Evolutionary conservation across 92 coral and sea anemone species (phyloP).

Genomic region (Palythoa grandis): DNA sequence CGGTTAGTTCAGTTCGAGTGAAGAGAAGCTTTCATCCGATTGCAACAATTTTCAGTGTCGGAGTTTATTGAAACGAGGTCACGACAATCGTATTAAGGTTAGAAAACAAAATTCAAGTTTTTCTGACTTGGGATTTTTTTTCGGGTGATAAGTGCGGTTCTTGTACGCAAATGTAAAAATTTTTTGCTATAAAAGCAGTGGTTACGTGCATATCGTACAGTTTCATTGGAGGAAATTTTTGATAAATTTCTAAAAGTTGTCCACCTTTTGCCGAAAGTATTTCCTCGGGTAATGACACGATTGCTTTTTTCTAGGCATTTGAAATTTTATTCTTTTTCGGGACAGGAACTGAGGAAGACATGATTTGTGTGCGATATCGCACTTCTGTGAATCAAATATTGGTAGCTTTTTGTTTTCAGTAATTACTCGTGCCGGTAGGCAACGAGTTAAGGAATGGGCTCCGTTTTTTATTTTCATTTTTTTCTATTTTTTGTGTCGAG

Average conservation of each 20-base stretch:
- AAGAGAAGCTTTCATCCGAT: not conserved
- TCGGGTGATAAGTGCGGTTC: too few relatives aligned
- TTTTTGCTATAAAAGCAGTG: too few relatives aligned
- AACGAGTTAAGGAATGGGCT: too few relatives aligned
- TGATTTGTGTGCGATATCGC: not conserved
- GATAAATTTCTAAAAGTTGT: too few relatives aligned
- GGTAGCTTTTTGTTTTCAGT: not conserved
- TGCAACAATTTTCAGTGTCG: not conserved
- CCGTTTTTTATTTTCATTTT: too few relatives aligned
- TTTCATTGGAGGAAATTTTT: too few relatives aligned
- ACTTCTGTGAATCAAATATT: not conserved
- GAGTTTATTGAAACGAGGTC: not conserved
- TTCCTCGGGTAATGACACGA: not conserved
- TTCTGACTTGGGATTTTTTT: too few relatives aligned
- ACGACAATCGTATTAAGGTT: conserved; percentile 3
- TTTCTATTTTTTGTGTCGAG: too few relatives aligned
- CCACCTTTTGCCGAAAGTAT: too few relatives aligned
- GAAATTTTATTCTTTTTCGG: not conserved
- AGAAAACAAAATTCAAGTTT: not conserved
- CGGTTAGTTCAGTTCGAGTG: conserved; percentile 1
- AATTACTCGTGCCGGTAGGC: too few relatives aligned
- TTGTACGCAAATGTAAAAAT: too few relatives aligned
- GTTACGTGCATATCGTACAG: too few relatives aligned
- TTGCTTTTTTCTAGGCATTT: not conserved
- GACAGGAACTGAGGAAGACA: not conserved